Base-by-base conservation (phyloP, 2,113 vertebrate genomes). In the Sphaerodactylus townsendi region DNA sequence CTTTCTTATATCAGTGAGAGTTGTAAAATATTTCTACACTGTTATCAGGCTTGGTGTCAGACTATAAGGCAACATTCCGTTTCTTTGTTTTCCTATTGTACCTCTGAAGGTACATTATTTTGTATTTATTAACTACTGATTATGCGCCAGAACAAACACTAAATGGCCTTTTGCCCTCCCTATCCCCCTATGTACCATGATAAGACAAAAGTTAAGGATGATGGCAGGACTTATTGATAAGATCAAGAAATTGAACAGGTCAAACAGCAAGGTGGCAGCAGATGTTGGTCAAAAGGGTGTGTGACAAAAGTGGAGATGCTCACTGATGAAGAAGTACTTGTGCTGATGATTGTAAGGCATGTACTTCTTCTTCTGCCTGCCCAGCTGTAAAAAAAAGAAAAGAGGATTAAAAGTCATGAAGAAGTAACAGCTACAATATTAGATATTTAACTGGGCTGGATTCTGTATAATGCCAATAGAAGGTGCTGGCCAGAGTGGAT, bases 291-390 rank as follows among this genome's bases (percentile, higher is more conserved):
- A 23, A 72, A 41, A 41, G 23, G 23, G 23, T 71, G 10, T 30
- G 21, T 11, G 13, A 30, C 13, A 30, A 39, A 39, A 64, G 3
- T 0, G 2, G 7, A 3, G 44, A 82, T 76, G 96, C 95, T 96
- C 87, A 96, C 95, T 92, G 80, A 96, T 73, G 87, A 95, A 95
- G 84, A 96, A 96, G 79, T 96, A 96, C 44, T 93, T 94, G 93
- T 96, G 95, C 83, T 96, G 95, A 82, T 96, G 92, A 68, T 96
- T 94, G 79, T 96, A 96, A 0, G 95, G 95, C 95, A 96, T 94
- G 69, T 94, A 91, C 74, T 94, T 96, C 48, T 93, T 94, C 91
- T 96, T 96, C 87, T 95, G 91, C 39, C 89, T 92, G 64, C 95
- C 95, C 21, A 95, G 93, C 95, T 95, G 88, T 62, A 71, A 66